These are phyloP conservation scores for Aythya baeri DNA, from an alignment of 2,113 vertebrate species.

Conservation along the genomic window DNA sequence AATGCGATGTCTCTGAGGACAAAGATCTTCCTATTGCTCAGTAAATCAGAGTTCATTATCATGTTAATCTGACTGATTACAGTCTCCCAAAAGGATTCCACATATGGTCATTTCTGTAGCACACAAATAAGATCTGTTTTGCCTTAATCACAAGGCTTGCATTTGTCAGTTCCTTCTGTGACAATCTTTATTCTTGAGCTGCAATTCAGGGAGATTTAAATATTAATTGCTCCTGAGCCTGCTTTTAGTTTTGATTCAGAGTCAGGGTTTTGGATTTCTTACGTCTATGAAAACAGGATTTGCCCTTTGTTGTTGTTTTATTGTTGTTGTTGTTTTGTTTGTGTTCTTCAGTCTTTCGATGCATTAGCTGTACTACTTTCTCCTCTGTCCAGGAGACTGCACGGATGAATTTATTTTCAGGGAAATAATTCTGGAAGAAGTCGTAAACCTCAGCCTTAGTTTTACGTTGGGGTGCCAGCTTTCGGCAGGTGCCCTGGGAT, in stretches of 20 bases:
- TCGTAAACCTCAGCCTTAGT: fast-evolving
- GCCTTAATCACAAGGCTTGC: fast-evolving
- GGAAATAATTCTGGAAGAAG: fast-evolving
- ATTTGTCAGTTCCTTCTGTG: background rate
- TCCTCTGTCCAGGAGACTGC: fast-evolving
- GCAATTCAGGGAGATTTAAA: background rate
- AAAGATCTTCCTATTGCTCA: background rate
- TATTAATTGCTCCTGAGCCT: background rate
- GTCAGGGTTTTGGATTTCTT: fast-evolving
- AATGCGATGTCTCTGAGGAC: background rate
- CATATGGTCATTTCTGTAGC: background rate
- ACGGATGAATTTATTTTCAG: fast-evolving
- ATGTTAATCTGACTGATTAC: background rate
- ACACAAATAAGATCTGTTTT: background rate
- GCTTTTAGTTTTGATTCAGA: background rate
- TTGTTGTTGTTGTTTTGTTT: background rate
- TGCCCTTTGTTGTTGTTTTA: background rate
- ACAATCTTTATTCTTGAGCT: background rate
- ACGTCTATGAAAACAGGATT: background rate
- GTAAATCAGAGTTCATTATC: conserved; percentile 28
- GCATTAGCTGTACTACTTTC: fast-evolving
- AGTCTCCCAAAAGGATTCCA: background rate
- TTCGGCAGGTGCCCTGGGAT: background rate
- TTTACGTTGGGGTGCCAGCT: background rate
- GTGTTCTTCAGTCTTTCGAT: background rate